Percentiles rank a stretch among this genome's conserved stretches.
These are phyloP conservation scores for Cichlasoma orientale DNA, from an alignment of 2,797 vertebrate species.

Conservation along the genomic window DNA sequence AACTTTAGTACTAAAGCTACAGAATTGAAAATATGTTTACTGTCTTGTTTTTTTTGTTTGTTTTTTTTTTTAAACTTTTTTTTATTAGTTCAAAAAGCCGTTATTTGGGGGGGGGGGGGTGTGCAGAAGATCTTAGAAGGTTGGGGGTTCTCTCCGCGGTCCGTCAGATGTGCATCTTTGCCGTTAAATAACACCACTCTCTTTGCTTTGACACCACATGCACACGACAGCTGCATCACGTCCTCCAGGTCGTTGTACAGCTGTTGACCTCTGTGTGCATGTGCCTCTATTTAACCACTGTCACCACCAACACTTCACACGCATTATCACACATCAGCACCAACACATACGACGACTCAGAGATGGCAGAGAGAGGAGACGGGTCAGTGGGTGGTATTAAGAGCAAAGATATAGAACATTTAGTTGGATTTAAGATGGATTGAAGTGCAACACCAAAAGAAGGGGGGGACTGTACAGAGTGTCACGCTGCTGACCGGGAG, in stretches of 20 bases:
- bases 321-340: slow-evolving; percentile 47
- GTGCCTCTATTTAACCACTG: slow-evolving; percentile 33
- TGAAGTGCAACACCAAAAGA: slow-evolving; percentile 67
- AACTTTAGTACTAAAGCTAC: slow-evolving; percentile 87
- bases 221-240: slow-evolving; percentile 43
- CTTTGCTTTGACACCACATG: slow-evolving; percentile 43
- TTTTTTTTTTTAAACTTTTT: slow-evolving; percentile 59
- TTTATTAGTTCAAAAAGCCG: slow-evolving; percentile 74
- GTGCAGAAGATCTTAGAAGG: slow-evolving; percentile 43
- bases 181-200: slow-evolving; percentile 32
- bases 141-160: slow-evolving; percentile 28
- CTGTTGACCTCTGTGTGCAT: slow-evolving; percentile 31
- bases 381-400: slow-evolving; percentile 30
- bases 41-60: slow-evolving; percentile 62
- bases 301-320: slow-evolving; percentile 34
- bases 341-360: slow-evolving; percentile 51
- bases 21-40: slow-evolving; percentile 82
- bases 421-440: slow-evolving; percentile 49
- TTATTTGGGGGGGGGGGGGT: slow-evolving; percentile 34
- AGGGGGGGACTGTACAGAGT: slow-evolving; percentile 66
- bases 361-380: slow-evolving; percentile 41
- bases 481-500: slow-evolving; percentile 47
- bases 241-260: slow-evolving; percentile 28
- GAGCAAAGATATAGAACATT: slow-evolving; percentile 72
- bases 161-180: not conserved